phyloP scores from a whole-genome alignment of 1,140 invertebrate genomes.

The Trachymyrmex cornetzi region DNA sequence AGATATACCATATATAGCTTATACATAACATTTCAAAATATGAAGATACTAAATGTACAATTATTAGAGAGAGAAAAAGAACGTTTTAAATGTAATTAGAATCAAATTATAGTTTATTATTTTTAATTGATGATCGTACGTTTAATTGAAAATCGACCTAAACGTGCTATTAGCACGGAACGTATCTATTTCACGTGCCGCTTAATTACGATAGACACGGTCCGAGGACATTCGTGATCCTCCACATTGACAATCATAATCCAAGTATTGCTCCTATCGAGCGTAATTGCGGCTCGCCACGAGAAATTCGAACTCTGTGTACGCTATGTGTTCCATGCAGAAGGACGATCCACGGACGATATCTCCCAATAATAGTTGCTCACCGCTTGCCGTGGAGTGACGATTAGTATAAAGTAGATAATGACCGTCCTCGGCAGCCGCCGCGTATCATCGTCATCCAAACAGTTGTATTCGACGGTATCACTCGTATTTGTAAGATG shows the following conservation, averaged over 20 bases:
- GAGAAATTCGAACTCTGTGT: conserved; percentile 29
- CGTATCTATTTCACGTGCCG: not conserved
- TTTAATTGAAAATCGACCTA: not conserved
- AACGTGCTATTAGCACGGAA: not conserved
- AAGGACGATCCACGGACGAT: not conserved
- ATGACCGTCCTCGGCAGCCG: conserved; percentile 75
- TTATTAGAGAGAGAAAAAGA: too few relatives aligned
- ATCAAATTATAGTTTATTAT: not conserved
- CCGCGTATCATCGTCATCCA: conserved; percentile 44
- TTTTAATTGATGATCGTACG: conserved; percentile 1
- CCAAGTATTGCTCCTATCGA: not conserved
- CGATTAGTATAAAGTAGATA: conserved; percentile 76
- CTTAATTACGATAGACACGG: conserved; percentile 12
- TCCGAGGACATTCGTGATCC: conserved; percentile 7
- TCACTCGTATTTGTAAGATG: not conserved
- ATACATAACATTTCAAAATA: too few relatives aligned
- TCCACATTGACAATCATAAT: conserved; percentile 11
- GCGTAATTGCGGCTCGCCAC: conserved; percentile 2
- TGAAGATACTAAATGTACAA: too few relatives aligned
- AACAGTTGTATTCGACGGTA: conserved; percentile 2
- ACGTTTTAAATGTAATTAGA: not conserved
- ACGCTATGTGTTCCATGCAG: not conserved
- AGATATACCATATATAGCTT: too few relatives aligned
- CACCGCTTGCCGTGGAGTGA: conserved; percentile 20
- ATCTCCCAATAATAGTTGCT: not conserved